phyloP scores from a whole-genome alignment of 2,888 invertebrate species.

The Sphecodes monilicornis region DNA sequence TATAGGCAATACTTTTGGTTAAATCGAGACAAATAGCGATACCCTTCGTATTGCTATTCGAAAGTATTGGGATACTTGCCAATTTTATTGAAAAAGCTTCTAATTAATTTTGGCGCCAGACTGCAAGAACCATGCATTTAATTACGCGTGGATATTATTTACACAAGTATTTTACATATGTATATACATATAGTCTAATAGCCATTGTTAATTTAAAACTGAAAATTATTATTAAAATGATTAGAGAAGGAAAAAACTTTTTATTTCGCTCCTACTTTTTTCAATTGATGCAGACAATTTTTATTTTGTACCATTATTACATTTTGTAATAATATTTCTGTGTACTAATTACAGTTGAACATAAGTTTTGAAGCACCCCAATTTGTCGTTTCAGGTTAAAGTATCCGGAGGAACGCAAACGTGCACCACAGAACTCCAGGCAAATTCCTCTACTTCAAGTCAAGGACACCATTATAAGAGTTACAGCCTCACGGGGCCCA shows the following conservation, averaged over 20 bases:
- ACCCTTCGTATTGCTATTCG: no score
- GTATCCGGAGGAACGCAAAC: constrained; percentile 96
- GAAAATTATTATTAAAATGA: no score
- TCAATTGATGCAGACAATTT: no score
- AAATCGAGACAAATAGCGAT: background rate
- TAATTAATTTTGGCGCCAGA: background rate
- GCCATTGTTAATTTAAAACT: no score
- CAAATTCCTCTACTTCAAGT: constrained; percentile 77
- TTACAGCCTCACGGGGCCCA: constrained; percentile 93
- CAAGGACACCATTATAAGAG: constrained; percentile 92
- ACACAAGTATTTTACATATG: no score
- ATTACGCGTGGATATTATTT: no score
- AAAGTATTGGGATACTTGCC: background rate
- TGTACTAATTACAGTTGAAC: background rate
- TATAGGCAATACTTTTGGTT: background rate
- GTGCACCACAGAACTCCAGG: constrained; percentile 91
- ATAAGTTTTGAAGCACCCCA: background rate
- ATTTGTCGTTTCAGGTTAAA: constrained; percentile 86
- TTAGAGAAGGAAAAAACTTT: no score
- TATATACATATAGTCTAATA: no score
- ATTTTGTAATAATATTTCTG: no score
- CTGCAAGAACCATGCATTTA: no score
- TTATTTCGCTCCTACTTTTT: no score
- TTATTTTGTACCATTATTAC: no score
- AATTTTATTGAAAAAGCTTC: background rate